These are phyloP conservation scores for Bathynomus jamesi DNA, from an alignment of 1,140 invertebrate genomes.

Conservation along the genomic window DNA sequence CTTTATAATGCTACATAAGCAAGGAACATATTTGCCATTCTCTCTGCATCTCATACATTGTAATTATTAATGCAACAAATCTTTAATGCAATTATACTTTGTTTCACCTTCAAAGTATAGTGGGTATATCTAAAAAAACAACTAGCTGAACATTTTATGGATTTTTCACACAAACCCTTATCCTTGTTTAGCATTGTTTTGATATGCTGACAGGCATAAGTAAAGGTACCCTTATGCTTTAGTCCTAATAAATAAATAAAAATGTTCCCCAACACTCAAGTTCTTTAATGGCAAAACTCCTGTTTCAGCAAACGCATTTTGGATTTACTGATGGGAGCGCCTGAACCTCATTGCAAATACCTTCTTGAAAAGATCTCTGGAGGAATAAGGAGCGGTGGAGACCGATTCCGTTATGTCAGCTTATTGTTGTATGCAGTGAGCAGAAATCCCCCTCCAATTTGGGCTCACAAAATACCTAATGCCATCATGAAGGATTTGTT, in stretches of 20 bases:
- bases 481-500: background rate
- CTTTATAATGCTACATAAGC: too few species aligned
- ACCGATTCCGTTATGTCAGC: background rate
- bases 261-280: background rate
- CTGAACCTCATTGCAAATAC: background rate
- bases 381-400: background rate
- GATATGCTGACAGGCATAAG: background rate
- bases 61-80: too few species aligned
- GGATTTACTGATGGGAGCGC: background rate
- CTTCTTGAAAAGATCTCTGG: background rate
- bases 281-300: background rate
- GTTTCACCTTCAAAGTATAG: too few species aligned
- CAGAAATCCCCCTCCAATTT: background rate
- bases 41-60: too few species aligned
- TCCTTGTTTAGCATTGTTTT: background rate
- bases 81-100: too few species aligned
- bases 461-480: background rate
- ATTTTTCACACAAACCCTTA: background rate
- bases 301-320: background rate
- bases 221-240: too few species aligned
- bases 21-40: too few species aligned
- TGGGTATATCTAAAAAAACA: background rate
- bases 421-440: background rate
- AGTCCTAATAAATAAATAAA: background rate
- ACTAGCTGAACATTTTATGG: background rate